phyloP scores from a whole-genome alignment of 1,140 invertebrate genomes.

The Triops longicaudatus region DNA sequence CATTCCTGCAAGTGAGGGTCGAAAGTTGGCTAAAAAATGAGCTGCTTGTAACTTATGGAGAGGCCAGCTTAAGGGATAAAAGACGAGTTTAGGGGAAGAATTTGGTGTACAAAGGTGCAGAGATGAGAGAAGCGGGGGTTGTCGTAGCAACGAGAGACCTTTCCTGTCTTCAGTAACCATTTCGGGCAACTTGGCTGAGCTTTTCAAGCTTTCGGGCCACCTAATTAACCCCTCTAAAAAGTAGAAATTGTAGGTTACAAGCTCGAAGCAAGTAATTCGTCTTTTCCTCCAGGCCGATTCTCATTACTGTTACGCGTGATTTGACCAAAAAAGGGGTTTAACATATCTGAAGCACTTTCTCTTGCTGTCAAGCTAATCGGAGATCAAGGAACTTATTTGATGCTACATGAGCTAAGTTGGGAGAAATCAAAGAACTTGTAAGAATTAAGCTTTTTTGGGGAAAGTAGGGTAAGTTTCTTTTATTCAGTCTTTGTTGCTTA shows the following conservation, averaged over 20 bases:
- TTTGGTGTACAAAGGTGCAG: not conserved
- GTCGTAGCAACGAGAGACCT: not conserved
- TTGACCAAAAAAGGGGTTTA: not conserved
- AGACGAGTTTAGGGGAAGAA: too few relatives aligned
- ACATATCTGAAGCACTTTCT: not conserved
- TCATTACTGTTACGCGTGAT: not conserved
- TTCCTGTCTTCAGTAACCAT: not conserved
- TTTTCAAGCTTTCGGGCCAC: not conserved
- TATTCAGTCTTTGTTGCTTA: too few relatives aligned
- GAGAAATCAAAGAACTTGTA: too few relatives aligned
- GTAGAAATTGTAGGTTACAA: not conserved
- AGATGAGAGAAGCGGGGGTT: not conserved
- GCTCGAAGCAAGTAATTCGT: not conserved
- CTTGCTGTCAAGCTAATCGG: not conserved
- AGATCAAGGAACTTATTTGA: not conserved
- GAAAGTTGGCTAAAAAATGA: not conserved
- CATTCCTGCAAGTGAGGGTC: not conserved
- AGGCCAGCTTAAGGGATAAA: too few relatives aligned
- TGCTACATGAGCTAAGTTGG: too few relatives aligned
- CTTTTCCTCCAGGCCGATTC: not conserved
- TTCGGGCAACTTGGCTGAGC: not conserved
- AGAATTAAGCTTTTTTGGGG: too few relatives aligned
- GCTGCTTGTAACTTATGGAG: too few relatives aligned
- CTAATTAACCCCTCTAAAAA: not conserved
- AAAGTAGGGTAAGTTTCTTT: too few relatives aligned